Evolutionary conservation across 2,113 vertebrate species (phyloP), one percentile per base, ranked within the genome.

Genomic region (Sitta europaea): DNA sequence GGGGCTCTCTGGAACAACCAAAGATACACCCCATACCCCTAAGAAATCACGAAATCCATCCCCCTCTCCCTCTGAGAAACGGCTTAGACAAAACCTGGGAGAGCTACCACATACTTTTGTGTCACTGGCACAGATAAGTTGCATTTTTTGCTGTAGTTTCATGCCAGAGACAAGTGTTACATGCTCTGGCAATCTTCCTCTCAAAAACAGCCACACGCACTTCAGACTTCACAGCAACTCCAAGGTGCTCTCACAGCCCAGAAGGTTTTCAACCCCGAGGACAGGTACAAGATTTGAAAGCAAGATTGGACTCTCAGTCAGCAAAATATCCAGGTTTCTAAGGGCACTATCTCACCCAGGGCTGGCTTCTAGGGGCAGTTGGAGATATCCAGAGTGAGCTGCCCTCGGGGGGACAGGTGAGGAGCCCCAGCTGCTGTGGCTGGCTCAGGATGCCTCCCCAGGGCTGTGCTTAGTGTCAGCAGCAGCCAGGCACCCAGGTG

Each of bases 371-470:
- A 66, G 0, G 71, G 95, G 93, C 90, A 72, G 94, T 14, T 94
- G 97, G 97, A 97, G 97, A 96, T 92, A 95, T 43, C 18, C 79
- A 58, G 86, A 33, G 9, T 15, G 48, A 96, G 82, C 74, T 0
- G 20, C 96, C 97, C 97, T 92, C 12, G 0, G 93, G 97, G 92
- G 45, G 78, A 91, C 97, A 98, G 96, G 90, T 94, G 88, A 97
- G 92, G 85, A 92, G 70, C 94, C 95, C 88, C 96, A 95, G 68
- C 58, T 54, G 14, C 84, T 66, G 73, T 67, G 36, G 20, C 55
- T 47, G 71, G 82, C 20, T 14, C 84, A 66, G 71, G 94, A 92
- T 77, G 84, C 87, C 92, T 97, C 48, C 20, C 62, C 92, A 88
- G 94, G 95, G 90, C 93, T 87, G 67, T 57, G 21, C 83, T 91